Percentiles rank a stretch among this genome's conserved stretches.
phyloP scores from a whole-genome alignment of 2,888 invertebrate species.

The Thereva unica region DNA sequence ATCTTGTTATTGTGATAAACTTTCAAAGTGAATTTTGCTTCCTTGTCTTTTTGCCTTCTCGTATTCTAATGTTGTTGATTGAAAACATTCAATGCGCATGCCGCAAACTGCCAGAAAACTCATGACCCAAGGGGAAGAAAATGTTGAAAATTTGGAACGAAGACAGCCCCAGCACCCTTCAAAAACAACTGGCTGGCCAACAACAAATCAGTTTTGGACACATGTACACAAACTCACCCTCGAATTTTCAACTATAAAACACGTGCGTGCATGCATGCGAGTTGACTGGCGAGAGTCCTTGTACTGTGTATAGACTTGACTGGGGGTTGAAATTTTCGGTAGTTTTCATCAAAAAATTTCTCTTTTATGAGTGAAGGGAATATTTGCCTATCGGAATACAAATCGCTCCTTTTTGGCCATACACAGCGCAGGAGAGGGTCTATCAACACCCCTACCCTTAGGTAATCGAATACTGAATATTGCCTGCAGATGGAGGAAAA shows the following conservation, averaged over 20 bases:
- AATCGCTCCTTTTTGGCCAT: constrained; percentile 1
- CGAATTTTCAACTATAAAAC: not conserved
- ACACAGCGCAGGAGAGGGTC: not conserved
- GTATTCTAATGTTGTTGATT: too few species aligned
- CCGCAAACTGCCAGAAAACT: too few species aligned
- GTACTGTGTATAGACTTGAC: too few species aligned
- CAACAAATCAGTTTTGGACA: constrained; percentile 22
- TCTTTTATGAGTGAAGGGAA: not conserved
- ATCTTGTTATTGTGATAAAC: too few species aligned
- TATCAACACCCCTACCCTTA: constrained; percentile 18
- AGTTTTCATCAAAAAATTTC: constrained; percentile 12
- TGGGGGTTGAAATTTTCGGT: not conserved
- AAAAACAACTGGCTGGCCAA: not conserved
- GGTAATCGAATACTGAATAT: too few species aligned
- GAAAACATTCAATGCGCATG: too few species aligned
- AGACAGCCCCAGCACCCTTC: constrained; percentile 6
- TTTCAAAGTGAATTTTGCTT: too few species aligned
- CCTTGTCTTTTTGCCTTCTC: too few species aligned
- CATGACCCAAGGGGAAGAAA: not conserved
- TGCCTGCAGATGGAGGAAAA: too few species aligned
- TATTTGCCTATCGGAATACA: constrained; percentile 20
- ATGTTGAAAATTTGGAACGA: constrained; percentile 5
- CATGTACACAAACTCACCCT: constrained; percentile 24
- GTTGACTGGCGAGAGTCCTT: too few species aligned
- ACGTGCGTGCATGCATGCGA: constrained; percentile 4